Base-by-base conservation (phyloP, 2,113 vertebrate species). In the Oreotragus oreotragus region DNA sequence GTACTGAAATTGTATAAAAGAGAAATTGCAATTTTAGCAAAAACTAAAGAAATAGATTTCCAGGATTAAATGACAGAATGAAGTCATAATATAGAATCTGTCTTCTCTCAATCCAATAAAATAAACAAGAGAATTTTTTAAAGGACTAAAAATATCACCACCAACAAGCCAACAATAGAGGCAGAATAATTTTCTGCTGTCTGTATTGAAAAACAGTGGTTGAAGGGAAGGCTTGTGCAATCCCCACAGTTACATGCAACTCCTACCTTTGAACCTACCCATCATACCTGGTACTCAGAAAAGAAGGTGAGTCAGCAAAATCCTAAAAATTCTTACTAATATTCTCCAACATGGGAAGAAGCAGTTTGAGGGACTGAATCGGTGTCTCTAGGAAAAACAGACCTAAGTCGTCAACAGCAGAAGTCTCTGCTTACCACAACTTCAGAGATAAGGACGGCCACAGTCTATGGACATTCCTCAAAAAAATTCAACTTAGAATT, bases 1-100 rank as follows among this genome's bases (percentile, higher is more conserved):
- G 6, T 45, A 27, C 64, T 57, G 70, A 92, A 91, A 94, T 81
- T 45, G n/a, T n/a, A 64, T 15, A 94, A 45, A 84, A 95, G 79
- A 94, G 53, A 93, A 94, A 66, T 94, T 60, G 92, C 10, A 93
- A 64, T 49, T 91, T 86, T 84, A 87, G 73, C 21, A 84, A 94
- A 96, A 91, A 60, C 45, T 60, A 28, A 97, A 96, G 58, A 83
- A 76, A 81, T 25, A 85, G 6, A 47, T 88, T 88, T 86, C 66
- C 7, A 58, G 6, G 27, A 49, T 62, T 76, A 92, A 60, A 92
- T 77, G 77, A 86, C 30, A 80, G 49, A 93, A 84, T 62, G 58
- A 90, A 97, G 60, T 25, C 91, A 30, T 64, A 62, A 27, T 43
- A 53, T 43, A 58, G 36, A 85, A 21, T 87, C 23, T 70, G 47